These are phyloP conservation scores for Himalopsyche kuldschensis DNA, from an alignment of 2,888 invertebrate genomes.

Conservation along the genomic window DNA sequence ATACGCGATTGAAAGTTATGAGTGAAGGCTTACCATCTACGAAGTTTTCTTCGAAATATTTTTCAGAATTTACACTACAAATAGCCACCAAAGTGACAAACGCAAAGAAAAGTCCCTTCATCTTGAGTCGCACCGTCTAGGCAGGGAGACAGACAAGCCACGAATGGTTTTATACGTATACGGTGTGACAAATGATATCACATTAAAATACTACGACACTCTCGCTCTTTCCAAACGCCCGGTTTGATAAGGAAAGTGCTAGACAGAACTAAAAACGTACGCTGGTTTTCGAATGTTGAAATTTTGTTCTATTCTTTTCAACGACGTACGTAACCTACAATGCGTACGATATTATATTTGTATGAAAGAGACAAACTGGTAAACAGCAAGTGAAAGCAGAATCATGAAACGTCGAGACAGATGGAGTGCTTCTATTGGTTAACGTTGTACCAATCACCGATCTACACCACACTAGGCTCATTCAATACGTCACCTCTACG, in stretches of 20 bases:
- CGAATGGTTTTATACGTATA: constrained; percentile 51
- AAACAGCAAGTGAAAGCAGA: constrained; percentile 42
- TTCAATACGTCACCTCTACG: constrained; percentile 14
- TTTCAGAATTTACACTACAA: constrained; percentile 66
- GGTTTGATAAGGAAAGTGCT: constrained; percentile 47
- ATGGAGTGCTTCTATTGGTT: constrained; percentile 70
- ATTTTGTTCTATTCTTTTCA: constrained; percentile 25
- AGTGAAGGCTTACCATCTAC: constrained; percentile 68
- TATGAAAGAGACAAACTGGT: constrained; percentile 46
- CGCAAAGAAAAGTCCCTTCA: constrained; percentile 31
- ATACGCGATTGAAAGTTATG: constrained; percentile 16
- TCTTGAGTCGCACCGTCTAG: constrained; percentile 29
- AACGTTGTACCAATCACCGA: constrained; percentile 51
- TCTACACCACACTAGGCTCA: constrained; percentile 50
- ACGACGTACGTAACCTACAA: constrained; percentile 10
- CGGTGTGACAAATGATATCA: constrained; percentile 30
- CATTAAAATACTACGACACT: constrained; percentile 46
- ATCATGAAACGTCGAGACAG: constrained; percentile 58
- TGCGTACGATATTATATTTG: constrained; percentile 34
- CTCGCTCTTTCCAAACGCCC: constrained; percentile 43
- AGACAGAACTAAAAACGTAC: constrained; percentile 44
- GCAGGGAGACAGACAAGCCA: constrained; percentile 51
- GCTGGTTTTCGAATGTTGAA: background rate
- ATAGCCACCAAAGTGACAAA: constrained; percentile 49
- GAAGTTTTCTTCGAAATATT: constrained; percentile 81